Conservation (phyloP, 2,797 vertebrate species). For the Melanotaenia boesemani region DNA sequence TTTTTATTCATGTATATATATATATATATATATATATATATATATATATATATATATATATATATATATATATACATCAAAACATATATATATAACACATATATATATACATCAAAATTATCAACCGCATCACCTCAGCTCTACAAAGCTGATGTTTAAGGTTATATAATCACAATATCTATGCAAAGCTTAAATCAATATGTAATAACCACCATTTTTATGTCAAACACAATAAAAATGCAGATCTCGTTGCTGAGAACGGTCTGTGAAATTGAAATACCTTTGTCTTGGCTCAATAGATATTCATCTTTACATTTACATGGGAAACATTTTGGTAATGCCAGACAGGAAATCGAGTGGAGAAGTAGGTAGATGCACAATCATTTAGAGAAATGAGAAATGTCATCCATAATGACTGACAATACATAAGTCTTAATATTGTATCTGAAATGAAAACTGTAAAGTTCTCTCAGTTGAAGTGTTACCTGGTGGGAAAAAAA, state of each 20-base stretch:
- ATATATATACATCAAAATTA: conserved; percentile 15
- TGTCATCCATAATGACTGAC: conserved; percentile 24
- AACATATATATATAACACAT: too few species aligned
- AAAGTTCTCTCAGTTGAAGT: conserved; percentile 18
- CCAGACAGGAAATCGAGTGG: conserved; percentile 46
- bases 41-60: too few species aligned
- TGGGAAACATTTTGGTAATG: conserved; percentile 36
- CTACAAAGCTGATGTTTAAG: conserved; percentile 24
- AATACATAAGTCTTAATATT: conserved; percentile 46
- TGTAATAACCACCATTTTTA: conserved; percentile 3
- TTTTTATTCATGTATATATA: too few species aligned
- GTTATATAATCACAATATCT: conserved; percentile 22
- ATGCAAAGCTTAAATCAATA: conserved; percentile 25
- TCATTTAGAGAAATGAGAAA: conserved; percentile 43
- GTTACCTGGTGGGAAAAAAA: conserved; percentile 20
- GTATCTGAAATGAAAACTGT: conserved; percentile 29
- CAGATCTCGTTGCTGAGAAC: conserved; percentile 20
- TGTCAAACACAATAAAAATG: conserved; percentile 24
- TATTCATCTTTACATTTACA: conserved; percentile 42
- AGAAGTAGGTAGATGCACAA: conserved; percentile 35
- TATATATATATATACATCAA: too few species aligned
- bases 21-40: too few species aligned
- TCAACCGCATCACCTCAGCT: conserved; percentile 26
- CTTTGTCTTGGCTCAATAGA: conserved; percentile 43
- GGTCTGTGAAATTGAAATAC: conserved; percentile 22